These are phyloP conservation scores for Danaus chrysippus DNA, from an alignment of 2,888 invertebrate species.

Conservation along the genomic window DNA sequence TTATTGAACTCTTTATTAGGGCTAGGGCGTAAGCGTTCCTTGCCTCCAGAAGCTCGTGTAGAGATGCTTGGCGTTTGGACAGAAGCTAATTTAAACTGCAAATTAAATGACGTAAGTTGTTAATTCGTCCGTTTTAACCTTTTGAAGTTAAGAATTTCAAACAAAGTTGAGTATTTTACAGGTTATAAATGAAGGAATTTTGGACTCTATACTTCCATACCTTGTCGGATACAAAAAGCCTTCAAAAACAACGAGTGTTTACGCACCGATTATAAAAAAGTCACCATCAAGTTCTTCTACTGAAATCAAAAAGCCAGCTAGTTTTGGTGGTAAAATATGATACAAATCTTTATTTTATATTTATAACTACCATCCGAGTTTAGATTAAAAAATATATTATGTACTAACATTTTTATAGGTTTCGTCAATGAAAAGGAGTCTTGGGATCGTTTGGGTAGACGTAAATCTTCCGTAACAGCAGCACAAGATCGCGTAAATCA, in stretches of 20 bases:
- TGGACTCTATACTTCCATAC: constrained; percentile 90
- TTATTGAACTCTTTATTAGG: constrained; percentile 32
- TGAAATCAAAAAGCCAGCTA: constrained; percentile 74
- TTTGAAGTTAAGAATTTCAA: no score
- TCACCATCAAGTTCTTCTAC: constrained; percentile 43
- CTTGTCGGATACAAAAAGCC: constrained; percentile 80
- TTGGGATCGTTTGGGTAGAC: constrained; percentile 67
- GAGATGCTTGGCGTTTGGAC: constrained; percentile 75
- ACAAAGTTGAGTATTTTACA: constrained; percentile 53
- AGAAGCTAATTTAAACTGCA: constrained; percentile 72
- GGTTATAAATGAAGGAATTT: constrained; percentile 88
- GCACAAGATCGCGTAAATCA: constrained; percentile 59
- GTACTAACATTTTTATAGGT: constrained; percentile 43
- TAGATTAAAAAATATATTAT: background rate
- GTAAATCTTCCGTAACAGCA: constrained; percentile 65
- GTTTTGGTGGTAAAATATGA: constrained; percentile 63
- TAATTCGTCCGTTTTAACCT: no score
- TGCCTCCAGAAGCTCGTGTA: constrained; percentile 58
- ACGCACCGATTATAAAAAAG: constrained; percentile 79
- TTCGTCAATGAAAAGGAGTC: constrained; percentile 70
- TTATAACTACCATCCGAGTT: no score
- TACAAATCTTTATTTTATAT: background rate
- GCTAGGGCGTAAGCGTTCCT: constrained; percentile 47
- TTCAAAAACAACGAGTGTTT: constrained; percentile 71
- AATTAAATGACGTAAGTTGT: constrained; percentile 68